Conservation (phyloP, 2,113 vertebrate species). For the Lampris incognitus region DNA sequence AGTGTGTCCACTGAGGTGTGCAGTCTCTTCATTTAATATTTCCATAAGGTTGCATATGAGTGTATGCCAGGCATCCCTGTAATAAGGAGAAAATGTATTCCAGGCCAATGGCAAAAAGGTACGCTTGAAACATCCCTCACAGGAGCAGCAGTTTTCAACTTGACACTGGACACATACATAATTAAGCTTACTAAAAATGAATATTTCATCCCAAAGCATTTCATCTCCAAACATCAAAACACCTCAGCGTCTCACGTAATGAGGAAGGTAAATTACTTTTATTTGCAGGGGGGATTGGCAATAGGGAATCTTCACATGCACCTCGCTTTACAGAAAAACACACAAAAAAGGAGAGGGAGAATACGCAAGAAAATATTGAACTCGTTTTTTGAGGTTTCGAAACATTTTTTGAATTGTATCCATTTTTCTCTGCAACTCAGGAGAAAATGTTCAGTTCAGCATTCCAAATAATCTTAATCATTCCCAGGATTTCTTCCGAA, state of each 20-base stretch:
- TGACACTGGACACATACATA: constrained; percentile 81
- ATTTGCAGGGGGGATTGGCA: constrained; percentile 66
- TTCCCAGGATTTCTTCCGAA: constrained; percentile 21
- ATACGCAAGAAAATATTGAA: background rate
- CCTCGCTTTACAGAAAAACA: background rate
- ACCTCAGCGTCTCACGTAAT: constrained; percentile 74
- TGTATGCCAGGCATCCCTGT: constrained; percentile 44
- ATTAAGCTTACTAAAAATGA: constrained; percentile 74
- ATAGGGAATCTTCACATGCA: constrained; percentile 49
- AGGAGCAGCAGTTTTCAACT: constrained; percentile 62
- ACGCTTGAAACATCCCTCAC: constrained; percentile 72
- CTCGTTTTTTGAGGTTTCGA: background rate
- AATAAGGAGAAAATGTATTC: constrained; percentile 77
- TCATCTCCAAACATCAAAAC: constrained; percentile 79
- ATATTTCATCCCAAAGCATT: constrained; percentile 77
- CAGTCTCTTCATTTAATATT: constrained; percentile 77
- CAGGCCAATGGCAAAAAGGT: constrained; percentile 72
- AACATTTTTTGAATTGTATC: constrained; percentile 16
- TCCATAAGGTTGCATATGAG: constrained; percentile 74
- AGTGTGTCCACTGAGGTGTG: constrained; percentile 75
- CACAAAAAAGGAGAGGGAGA: background rate
- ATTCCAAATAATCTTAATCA: constrained; percentile 16
- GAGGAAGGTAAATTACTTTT: constrained; percentile 66
- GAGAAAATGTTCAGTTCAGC: constrained; percentile 24
- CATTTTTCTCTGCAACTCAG: constrained; percentile 2